Evolutionary conservation across 2,888 invertebrate genomes (phyloP).

Genomic region (Odontomyia ornata): DNA sequence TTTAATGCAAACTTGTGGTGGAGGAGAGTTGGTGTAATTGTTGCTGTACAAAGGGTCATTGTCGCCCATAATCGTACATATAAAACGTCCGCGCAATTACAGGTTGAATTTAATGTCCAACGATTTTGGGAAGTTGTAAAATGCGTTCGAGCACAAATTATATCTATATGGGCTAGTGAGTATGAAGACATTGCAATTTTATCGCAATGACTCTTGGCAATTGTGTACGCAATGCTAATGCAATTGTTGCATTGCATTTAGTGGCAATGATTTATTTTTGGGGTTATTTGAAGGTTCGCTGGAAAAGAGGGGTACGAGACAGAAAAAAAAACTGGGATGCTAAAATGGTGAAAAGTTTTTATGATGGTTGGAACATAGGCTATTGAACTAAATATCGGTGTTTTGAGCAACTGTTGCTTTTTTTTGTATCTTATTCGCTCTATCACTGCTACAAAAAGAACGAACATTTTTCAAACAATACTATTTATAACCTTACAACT

Average conservation of each 20-base stretch:
- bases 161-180: background rate
- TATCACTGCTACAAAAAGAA: too few species aligned
- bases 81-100: constrained; percentile 27
- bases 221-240: constrained; percentile 12
- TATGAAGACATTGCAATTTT: constrained; percentile 11
- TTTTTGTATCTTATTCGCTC: too few species aligned
- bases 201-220: background rate
- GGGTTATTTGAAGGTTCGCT: background rate
- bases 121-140: constrained; percentile 41
- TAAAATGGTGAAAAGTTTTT: too few species aligned
- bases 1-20: background rate
- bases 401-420: too few species aligned
- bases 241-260: background rate
- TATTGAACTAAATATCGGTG: too few species aligned
- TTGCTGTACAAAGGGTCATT: constrained; percentile 31
- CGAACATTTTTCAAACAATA: too few species aligned
- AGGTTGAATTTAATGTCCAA: constrained; percentile 31
- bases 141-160: constrained; percentile 1
- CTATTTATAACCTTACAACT: too few species aligned
- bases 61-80: constrained; percentile 18
- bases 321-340: too few species aligned
- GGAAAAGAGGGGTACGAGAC: too few species aligned
- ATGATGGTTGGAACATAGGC: too few species aligned
- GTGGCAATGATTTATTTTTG: background rate
- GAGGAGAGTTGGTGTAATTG: background rate